phyloP scores from a whole-genome alignment of 2,113 vertebrate genomes.

The Arvicanthis niloticus region DNA sequence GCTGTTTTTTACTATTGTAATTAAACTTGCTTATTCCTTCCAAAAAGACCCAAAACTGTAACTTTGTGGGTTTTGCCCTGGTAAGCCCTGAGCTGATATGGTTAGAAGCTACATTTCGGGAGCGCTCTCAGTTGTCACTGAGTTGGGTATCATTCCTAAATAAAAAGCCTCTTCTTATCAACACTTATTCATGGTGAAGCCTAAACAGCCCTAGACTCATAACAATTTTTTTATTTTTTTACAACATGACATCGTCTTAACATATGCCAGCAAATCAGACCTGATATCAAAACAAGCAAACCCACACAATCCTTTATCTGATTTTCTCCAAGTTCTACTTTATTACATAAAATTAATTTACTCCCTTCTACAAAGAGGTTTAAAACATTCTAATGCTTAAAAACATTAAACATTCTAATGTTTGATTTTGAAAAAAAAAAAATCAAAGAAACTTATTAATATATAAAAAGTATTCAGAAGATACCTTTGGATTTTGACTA shows the following conservation, averaged over 20 bases:
- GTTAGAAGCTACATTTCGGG: neutral
- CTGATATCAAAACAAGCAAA: slow-evolving; percentile 11
- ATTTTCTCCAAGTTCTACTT: slow-evolving; percentile 5
- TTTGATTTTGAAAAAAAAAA: slow-evolving; percentile 31
- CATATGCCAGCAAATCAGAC: slow-evolving; percentile 1
- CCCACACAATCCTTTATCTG: slow-evolving; percentile 1
- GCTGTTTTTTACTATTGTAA: neutral
- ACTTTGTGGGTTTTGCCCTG: neutral
- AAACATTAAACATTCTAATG: neutral
- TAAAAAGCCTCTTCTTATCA: neutral
- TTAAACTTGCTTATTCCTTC: neutral
- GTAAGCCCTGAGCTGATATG: neutral
- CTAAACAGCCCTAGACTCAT: neutral
- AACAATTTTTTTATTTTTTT: slow-evolving; percentile 12
- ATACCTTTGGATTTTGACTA: slow-evolving; percentile 43
- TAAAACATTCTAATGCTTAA: neutral
- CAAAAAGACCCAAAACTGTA: neutral
- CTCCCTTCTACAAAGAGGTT: neutral
- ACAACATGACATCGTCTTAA: slow-evolving; percentile 19
- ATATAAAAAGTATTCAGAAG: neutral
- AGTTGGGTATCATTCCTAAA: neutral
- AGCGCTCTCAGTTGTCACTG: neutral
- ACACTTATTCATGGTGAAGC: neutral
- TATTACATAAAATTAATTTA: slow-evolving; percentile 34
- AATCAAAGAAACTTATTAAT: neutral